phyloP scores from a whole-genome alignment of 2,888 invertebrate genomes.

The Acanthosepion esculentum region DNA sequence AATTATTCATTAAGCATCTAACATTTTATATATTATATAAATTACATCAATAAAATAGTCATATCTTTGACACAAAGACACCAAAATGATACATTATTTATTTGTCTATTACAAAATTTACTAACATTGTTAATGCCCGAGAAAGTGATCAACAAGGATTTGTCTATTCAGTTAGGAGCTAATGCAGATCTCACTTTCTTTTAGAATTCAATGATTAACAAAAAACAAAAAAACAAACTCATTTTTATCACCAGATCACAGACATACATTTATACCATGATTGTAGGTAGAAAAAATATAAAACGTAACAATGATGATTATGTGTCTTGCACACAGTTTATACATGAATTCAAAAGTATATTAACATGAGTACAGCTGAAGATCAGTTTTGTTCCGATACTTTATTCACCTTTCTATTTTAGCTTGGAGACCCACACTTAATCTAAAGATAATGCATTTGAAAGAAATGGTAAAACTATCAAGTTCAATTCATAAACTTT shows the following conservation, averaged over 20 bases:
- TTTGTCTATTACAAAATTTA: background rate
- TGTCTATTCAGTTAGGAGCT: background rate
- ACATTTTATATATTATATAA: too few relatives aligned
- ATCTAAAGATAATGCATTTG: background rate
- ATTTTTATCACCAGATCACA: background rate
- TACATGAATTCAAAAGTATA: background rate
- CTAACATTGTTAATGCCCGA: background rate
- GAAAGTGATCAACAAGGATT: background rate
- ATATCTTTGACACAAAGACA: constrained; percentile 10
- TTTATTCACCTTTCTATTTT: background rate
- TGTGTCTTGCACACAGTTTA: background rate
- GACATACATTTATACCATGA: background rate
- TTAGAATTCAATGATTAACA: background rate
- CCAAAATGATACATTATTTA: background rate
- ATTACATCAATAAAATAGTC: too few relatives aligned
- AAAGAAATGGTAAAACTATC: background rate
- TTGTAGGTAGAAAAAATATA: background rate
- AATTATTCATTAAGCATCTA: too few relatives aligned
- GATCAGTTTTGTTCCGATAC: background rate
- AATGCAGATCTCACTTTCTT: background rate
- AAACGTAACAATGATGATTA: background rate
- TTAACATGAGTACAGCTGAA: background rate
- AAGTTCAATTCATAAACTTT: background rate
- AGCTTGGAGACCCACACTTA: background rate
- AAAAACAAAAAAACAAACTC: background rate